Percentiles rank a stretch among this genome's conserved stretches.
phyloP scores from a whole-genome alignment of 1,140 invertebrate species.

The Pollicipes pollicipes region DNA sequence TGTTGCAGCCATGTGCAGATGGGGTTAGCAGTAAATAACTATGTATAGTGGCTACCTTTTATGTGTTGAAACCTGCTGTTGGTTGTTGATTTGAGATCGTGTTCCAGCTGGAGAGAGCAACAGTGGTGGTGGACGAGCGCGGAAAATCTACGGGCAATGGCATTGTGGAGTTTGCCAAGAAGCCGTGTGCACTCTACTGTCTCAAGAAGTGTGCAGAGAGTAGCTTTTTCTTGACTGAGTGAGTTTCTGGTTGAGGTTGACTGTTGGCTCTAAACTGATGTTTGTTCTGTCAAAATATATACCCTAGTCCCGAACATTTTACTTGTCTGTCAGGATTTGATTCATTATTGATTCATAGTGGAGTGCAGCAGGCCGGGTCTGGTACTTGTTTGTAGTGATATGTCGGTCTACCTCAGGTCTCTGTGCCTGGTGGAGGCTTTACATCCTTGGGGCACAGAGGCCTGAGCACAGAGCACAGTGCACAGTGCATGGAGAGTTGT shows the following conservation, averaged over 20 bases:
- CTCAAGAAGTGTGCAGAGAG: slow-evolving; percentile 78
- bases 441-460: slow-evolving; percentile 19
- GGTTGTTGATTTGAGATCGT: no score
- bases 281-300: slow-evolving; percentile 6
- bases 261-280: slow-evolving; percentile 13
- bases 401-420: slow-evolving; percentile 16
- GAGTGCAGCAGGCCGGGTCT: slow-evolving; percentile 17
- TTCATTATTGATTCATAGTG: slow-evolving; percentile 18
- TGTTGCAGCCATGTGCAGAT: slow-evolving; percentile 9
- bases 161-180: slow-evolving; percentile 85
- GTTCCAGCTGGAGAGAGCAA: slow-evolving; percentile 65
- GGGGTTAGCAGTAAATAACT: no score
- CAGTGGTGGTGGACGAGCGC: slow-evolving; percentile 87
- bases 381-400: no score
- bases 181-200: slow-evolving; percentile 68
- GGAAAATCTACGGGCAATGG: slow-evolving; percentile 89
- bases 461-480: no score
- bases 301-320: slow-evolving; percentile 10
- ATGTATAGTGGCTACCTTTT: no score
- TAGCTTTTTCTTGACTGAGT: slow-evolving; percentile 84
- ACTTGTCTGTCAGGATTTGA: slow-evolving; percentile 9
- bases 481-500: slow-evolving; percentile 8
- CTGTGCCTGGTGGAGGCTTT: slow-evolving; percentile 17
- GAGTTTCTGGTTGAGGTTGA: slow-evolving; percentile 25
- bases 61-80: no score